Evolutionary conservation across 1,140 invertebrate genomes (phyloP), one percentile per base, ranked within the genome.

Genomic region (Neodiprion fabricii): DNA sequence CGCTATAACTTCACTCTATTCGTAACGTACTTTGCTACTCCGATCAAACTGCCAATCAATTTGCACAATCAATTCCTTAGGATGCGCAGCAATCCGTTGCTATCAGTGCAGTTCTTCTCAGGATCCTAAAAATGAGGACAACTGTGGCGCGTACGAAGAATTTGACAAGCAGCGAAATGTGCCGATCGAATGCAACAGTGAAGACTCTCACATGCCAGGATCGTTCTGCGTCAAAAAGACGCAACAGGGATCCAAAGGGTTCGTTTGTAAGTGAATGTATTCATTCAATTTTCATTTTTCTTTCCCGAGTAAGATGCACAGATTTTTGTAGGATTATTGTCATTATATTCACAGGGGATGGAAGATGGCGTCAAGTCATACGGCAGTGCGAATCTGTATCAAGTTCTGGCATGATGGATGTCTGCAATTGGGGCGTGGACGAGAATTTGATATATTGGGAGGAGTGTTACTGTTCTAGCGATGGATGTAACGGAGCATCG

Each of bases 401-500:
- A 9, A 96, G 96, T 77, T 97, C 94, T 48, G 96, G 96, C 79
- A 96, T 96, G 0, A 97, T 95, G 0, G 95, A 95, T 65, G 95
- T 96, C 1, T 98, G 96, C 81, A 97, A 98, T 84, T 98, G 96
- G 96, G 96, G 96, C 14, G 96, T 97, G 12, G 93, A 95, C 78
- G 93, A 95, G 74, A 97, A 98, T 82, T 96, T 96, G 5, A 95
- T 96, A 0, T 98, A 97, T 82, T 98, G 96, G 96, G 95, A 98
- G 85, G 95, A 97, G 84, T 98, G 96, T 83, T 98, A 97, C 80
- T 98, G 96, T 86, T 95, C 95, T 0, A 91, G 93, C 75, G 96
- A 98, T 84, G 92, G 93, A 76, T 98, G 96, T 82, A 98, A 98
- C 85, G 80, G 73, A 70, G 82, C 86, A 14, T 61, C 53, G 53